Conservation (phyloP, 2,888 invertebrate species). For the Fissipunctia ypsillon region DNA sequence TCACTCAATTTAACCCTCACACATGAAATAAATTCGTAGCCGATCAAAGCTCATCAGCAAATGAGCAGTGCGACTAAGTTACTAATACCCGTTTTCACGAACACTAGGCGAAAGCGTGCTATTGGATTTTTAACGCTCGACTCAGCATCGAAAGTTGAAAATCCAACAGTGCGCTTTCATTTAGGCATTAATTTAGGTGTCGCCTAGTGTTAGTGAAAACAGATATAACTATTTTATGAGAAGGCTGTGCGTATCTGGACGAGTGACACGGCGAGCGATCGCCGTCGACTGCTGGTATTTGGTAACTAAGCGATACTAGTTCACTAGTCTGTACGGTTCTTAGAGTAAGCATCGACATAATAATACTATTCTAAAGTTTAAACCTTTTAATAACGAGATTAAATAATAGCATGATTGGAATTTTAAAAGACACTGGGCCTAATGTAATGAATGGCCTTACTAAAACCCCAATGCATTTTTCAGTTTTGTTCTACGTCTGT, state of each 20-base stretch:
- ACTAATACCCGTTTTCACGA: not conserved
- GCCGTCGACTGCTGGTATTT: conserved; percentile 74
- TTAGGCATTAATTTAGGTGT: not conserved
- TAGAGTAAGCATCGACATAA: conserved; percentile 59
- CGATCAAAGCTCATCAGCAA: not conserved
- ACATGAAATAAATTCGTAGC: not conserved
- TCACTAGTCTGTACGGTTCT: conserved; percentile 71
- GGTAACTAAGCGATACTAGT: conserved; percentile 75
- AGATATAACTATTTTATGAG: not conserved
- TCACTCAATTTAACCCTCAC: not conserved
- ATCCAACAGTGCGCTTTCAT: not conserved
- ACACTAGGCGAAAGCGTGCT: not conserved
- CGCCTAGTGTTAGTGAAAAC: not conserved
- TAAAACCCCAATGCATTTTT: conserved; percentile 15
- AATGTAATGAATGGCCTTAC: not conserved
- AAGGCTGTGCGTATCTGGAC: conserved; percentile 59
- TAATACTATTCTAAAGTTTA: conserved; percentile 51
- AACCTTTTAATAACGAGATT: conserved; percentile 42
- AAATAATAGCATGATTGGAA: conserved; percentile 56
- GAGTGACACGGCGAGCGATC: conserved; percentile 60
- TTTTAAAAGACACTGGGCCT: conserved; percentile 16
- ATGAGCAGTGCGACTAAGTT: not conserved
- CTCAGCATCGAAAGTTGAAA: not conserved
- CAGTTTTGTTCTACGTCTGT: not conserved
- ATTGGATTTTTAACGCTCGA: not conserved